phyloP scores from a whole-genome alignment of 2,797 vertebrate species.

The Emydoidea blandingii region DNA sequence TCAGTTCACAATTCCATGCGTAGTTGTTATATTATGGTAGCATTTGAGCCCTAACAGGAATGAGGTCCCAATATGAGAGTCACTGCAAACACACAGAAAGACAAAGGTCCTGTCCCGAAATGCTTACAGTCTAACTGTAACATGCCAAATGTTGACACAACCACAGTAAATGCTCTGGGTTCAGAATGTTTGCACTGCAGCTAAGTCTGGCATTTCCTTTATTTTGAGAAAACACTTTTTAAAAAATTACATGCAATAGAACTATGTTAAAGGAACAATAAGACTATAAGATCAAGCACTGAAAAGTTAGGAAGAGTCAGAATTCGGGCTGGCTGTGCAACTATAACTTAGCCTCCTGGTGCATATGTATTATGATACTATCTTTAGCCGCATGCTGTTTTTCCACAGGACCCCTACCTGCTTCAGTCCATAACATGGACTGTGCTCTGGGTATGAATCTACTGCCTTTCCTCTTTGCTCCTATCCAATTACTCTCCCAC shows the following conservation, averaged over 20 bases:
- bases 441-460: background rate
- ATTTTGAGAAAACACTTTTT: background rate
- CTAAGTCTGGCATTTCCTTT: background rate
- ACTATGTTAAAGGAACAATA: background rate
- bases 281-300: background rate
- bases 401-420: background rate
- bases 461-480: background rate
- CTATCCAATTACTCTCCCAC: background rate
- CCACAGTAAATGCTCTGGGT: background rate
- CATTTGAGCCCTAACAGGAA: constrained; percentile 4
- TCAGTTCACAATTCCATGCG: background rate
- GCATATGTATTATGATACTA: background rate
- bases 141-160: background rate
- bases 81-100: background rate
- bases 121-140: background rate
- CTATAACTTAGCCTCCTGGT: background rate
- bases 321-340: background rate
- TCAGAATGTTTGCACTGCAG: background rate
- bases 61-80: background rate
- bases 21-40: background rate
- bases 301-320: background rate
- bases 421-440: background rate
- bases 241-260: background rate
- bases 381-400: background rate
- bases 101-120: background rate